Base-by-base conservation (phyloP, 92 coral and sea anemone genomes). In the Palythoa heliodiscus region DNA sequence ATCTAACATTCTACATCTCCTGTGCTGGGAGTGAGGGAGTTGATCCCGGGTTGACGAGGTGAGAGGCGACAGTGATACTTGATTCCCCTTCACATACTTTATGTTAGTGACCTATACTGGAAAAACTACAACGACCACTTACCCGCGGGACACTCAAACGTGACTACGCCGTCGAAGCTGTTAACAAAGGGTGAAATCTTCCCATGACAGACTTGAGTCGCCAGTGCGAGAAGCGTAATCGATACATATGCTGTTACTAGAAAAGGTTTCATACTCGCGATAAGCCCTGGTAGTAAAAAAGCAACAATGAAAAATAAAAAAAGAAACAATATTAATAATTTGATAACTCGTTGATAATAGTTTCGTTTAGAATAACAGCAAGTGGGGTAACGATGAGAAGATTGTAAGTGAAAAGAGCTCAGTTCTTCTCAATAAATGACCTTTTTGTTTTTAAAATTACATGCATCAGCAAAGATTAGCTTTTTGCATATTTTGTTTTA, bases 81-180 rank as follows among this genome's bases (percentile, higher is more conserved):
- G 66, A n/a, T 12, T 43, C 50, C 11, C 16, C 4, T 22, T 12
- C 72, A 10, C 38, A 16, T 25, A 67, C 15, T 12, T 71, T 52
- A 71, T 11, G 9, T 2, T 71, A 11, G 4, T 39, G 37, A 38
- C 10, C n/a, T 71, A 11, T 38, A 67, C 12, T 67, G 50, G 5
- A 35, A 39, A 38, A 19, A 16, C 37, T 67, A 35, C 38, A 37
- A 71, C n/a, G n/a, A 16, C 7, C 17, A 25, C 35, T 47, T 75
- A 75, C 79, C 79, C 23, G 52, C 16, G 40, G 79, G 79, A 24
- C 79, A 75, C 50, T 75, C 79, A 52, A 75, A 75, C 19, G 22
- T 75, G 20, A 75, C 61, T 4, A 23, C 79, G 19, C 79, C 79
- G 35, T 75, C 79, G 35, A 50, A 52, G 63, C 50, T 52, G 64